phyloP scores from a whole-genome alignment of 2,888 invertebrate genomes.

The Amiota mariae region DNA sequence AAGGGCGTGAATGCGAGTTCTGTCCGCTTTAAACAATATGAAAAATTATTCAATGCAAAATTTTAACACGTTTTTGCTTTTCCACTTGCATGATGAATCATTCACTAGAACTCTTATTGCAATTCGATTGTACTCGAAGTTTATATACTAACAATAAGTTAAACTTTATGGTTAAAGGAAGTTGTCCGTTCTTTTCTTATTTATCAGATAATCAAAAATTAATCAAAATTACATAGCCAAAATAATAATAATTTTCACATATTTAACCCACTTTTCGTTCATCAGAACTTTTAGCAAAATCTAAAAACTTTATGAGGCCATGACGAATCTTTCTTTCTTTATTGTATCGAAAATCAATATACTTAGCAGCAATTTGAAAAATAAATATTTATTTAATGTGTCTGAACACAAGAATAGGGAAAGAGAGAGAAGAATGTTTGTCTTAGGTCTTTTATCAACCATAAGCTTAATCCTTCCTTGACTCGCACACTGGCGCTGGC shows the following conservation, averaged over 20 bases:
- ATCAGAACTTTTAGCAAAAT: too few relatives aligned
- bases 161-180: background rate
- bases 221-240: conserved; percentile 2
- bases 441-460: too few relatives aligned
- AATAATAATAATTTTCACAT: conserved; percentile 22
- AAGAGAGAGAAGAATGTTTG: background rate
- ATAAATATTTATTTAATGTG: conserved; percentile 18
- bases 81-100: background rate
- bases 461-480: background rate
- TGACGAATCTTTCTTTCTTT: too few relatives aligned
- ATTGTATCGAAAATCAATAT: background rate
- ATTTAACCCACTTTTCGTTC: conserved; percentile 17
- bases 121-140: too few relatives aligned
- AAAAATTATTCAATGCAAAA: background rate
- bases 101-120: background rate
- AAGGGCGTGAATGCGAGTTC: conserved; percentile 23
- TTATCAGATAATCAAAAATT: conserved; percentile 9
- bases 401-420: background rate
- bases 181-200: background rate
- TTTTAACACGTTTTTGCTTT: conserved; percentile 10
- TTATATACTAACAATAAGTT: background rate
- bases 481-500: conserved; percentile 57
- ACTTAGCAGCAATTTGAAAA: conserved; percentile 21
- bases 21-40: too few relatives aligned
- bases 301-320: too few relatives aligned